Base-by-base conservation (phyloP, 1,140 invertebrate genomes). In the Pachypeltis micranthus region DNA sequence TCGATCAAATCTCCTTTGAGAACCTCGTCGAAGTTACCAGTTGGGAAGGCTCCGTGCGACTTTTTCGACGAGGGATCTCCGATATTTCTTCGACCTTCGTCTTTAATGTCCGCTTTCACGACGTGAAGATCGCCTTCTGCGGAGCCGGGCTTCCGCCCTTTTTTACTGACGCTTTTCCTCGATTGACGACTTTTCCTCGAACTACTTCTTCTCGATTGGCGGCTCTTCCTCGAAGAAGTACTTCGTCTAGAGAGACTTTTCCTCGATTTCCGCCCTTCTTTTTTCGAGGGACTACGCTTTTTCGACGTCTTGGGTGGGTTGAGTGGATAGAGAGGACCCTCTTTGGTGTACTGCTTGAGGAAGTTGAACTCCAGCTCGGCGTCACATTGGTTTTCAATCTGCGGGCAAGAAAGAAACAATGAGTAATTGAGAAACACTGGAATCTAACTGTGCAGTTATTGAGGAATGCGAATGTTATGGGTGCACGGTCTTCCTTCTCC, bases 311-410 rank as follows among this genome's bases (percentile, higher is more conserved):
- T 39, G 7, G 31, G 31, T 51, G 10, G 47, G 47, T 51, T 21
- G 4, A 14, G 47, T 51, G 10, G 10, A 21, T 14, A 51, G 19
- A 51, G 12, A 10, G 47, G 47, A 21, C 47, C 47, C 23, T 51
- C 47, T 21, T 51, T 51, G 4, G 47, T 51, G 47, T 51, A 51
- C 3, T 10, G 47, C 47, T 51, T 51, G 47, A 51, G 10, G 19
- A 51, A 51, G 23, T 51, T 21, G 19, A 51, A 51, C 21, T 51
- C 47, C 47, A 51, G 21, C 4, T 51, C 47, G 10, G 47, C 47
- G 21, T 51, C 47, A 51, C 47, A 51, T 51, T 51, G 47, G 19
- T 51, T 51, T 21, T 51, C 47, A 4, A 51, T 51, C 47, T 51
- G 47, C 7, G n/a, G n/a, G n/a, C n/a, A n/a, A n/a, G n/a, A n/a